Base-by-base conservation (phyloP, 2,113 vertebrate genomes). In the Colinus virginianus region DNA sequence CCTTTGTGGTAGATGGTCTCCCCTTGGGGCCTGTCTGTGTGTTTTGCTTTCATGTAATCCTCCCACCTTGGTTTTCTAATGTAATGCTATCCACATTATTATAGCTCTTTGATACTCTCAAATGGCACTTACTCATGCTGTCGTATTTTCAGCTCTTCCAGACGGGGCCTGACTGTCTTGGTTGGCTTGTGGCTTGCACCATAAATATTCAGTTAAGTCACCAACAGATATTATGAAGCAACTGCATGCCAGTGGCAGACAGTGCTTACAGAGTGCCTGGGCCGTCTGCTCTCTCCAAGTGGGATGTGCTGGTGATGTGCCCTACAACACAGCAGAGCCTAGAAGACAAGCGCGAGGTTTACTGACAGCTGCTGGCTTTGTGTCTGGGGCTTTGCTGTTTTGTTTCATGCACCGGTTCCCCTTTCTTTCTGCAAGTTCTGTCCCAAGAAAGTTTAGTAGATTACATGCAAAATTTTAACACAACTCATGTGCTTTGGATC, bases 31-130 rank as follows among this genome's bases (percentile, higher is more conserved):
- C 90, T 91, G 94, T 96, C 94, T 94, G 90, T 92, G 69, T 94
- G 87, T 93, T 96, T 94, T 95, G 80, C 90, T 95, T 96, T 96
- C 86, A 87, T 95, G 92, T 95, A 95, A 94, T 95, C 90, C 90
- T 93, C 93, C 95, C 88, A 90, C 94, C 90, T 95, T 94, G 87
- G 90, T 93, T 94, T 96, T 96, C 77, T 88, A 93, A 92, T 87
- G 95, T 89, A 96, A 92, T 90, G 83, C 93, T 92, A 94, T 68
- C 92, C 82, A 78, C 93, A 66, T 95, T 90, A 95, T 94, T 93
- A 95, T 12, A 92, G 94, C 94, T 90, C 93, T 94, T 96, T 95
- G 93, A 91, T 94, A 94, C 85, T 67, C 83, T 92, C 91, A 94
- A 95, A 94, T 30, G 78, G 51, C 84, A 90, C 79, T 95, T 94